Percentiles rank a stretch among this genome's conserved stretches.
Conservation (phyloP, 2,797 vertebrate species). For the Melopsittacus undulatus region DNA sequence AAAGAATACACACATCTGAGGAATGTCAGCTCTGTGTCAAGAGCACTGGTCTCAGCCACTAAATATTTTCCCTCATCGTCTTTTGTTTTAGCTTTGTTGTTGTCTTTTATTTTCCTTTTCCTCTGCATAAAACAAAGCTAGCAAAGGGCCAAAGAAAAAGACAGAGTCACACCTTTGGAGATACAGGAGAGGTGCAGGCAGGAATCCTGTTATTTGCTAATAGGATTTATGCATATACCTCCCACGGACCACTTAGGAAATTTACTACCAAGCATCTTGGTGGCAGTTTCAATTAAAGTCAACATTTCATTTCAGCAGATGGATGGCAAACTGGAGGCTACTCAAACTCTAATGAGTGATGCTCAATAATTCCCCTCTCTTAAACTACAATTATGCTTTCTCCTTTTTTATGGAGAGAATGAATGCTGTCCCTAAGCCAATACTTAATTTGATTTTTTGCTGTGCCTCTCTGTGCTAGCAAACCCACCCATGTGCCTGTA, state of each 20-base stretch:
- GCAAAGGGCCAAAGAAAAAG: slow-evolving; percentile 40
- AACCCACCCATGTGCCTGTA: slow-evolving; percentile 26
- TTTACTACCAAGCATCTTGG: slow-evolving; percentile 38
- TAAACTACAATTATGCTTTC: slow-evolving; percentile 41
- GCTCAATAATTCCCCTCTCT: slow-evolving; percentile 13
- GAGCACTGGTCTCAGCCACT: slow-evolving; percentile 34
- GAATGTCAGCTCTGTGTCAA: slow-evolving; percentile 68
- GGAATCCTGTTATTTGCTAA: slow-evolving; percentile 67
- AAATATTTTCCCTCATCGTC: slow-evolving; percentile 48
- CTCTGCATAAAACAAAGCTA: slow-evolving; percentile 51
- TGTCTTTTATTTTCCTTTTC: slow-evolving; percentile 38
- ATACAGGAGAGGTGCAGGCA: neutral
- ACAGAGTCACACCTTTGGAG: slow-evolving; percentile 27
- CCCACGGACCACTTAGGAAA: slow-evolving; percentile 47
- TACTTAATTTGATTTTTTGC: slow-evolving; percentile 55
- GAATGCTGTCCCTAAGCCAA: slow-evolving; percentile 36
- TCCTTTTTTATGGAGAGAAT: neutral
- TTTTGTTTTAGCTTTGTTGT: slow-evolving; percentile 30
- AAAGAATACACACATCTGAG: slow-evolving; percentile 70
- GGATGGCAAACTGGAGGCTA: slow-evolving; percentile 54
- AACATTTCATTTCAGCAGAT: slow-evolving; percentile 57
- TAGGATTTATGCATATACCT: slow-evolving; percentile 58
- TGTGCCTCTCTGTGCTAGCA: slow-evolving; percentile 49
- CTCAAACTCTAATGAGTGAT: slow-evolving; percentile 29
- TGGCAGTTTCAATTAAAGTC: slow-evolving; percentile 60